Conservation (phyloP, 2,113 vertebrate genomes). For the Rhea pennata region DNA sequence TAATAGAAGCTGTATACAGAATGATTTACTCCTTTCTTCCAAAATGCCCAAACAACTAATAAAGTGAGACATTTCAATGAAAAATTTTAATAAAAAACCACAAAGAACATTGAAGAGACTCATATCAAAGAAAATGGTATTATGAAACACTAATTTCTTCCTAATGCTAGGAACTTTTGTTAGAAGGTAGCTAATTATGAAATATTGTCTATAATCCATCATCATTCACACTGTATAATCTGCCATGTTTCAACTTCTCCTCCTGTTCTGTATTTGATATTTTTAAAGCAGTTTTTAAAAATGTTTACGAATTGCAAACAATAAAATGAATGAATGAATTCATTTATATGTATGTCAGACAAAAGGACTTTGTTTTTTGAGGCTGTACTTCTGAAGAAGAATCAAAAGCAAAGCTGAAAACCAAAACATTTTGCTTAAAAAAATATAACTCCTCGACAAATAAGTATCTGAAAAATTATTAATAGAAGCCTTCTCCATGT, state of each 20-base stretch:
- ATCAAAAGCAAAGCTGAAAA: neutral
- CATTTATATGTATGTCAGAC: neutral
- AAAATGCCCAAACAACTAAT: neutral
- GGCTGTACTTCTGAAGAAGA: neutral
- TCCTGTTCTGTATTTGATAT: neutral
- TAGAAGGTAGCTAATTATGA: constrained; percentile 14
- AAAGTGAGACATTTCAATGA: neutral
- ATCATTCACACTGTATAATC: neutral
- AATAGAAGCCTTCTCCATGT: neutral
- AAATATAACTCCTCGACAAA: neutral
- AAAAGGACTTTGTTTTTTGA: neutral
- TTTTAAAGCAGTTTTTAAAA: neutral
- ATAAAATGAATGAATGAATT: neutral
- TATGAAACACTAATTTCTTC: constrained; percentile 10
- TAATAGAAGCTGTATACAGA: neutral
- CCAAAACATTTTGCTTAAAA: neutral
- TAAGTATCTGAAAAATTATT: neutral
- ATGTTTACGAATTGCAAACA: neutral
- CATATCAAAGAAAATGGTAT: neutral
- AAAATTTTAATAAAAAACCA: neutral
- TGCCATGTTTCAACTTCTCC: neutral
- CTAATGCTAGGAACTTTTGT: constrained; percentile 2
- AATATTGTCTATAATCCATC: constrained; percentile 9
- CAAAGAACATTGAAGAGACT: neutral
- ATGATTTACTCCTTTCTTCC: neutral